A percentile compares a stretch with the other conserved stretches of the same genome.
Conservation (phyloP, 1,140 invertebrate species). For the Bombyx mandarina region DNA sequence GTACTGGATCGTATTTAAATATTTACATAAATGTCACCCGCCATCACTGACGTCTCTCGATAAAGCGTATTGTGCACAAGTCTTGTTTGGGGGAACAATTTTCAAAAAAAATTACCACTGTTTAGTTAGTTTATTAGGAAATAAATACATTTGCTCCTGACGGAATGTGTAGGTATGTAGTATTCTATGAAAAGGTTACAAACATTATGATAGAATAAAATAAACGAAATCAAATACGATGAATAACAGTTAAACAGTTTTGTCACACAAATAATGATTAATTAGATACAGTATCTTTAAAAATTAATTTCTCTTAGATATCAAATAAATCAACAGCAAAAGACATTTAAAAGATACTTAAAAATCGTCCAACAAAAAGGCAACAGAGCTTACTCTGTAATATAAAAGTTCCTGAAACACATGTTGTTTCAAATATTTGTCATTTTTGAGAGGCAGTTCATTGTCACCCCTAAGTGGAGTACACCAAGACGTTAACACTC, state of each 20-base stretch:
- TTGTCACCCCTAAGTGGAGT: slow-evolving; percentile 25
- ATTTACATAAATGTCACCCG: slow-evolving; percentile 73
- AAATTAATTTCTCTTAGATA: too few relatives aligned
- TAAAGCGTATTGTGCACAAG: slow-evolving; percentile 63
- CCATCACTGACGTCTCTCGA: slow-evolving; percentile 64
- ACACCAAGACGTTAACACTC: slow-evolving; percentile 33
- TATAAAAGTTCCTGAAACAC: slow-evolving; percentile 8
- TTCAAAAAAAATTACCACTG: background rate
- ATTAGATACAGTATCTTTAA: too few relatives aligned
- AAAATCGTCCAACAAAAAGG: too few relatives aligned
- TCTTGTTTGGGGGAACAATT: slow-evolving; percentile 24
- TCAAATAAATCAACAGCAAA: too few relatives aligned
- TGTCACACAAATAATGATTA: too few relatives aligned
- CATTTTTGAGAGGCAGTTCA: slow-evolving; percentile 15
- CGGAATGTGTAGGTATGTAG: too few relatives aligned
- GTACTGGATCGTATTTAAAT: slow-evolving; percentile 74
- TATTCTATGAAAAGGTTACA: too few relatives aligned
- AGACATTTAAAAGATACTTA: too few relatives aligned
- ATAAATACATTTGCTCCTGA: background rate
- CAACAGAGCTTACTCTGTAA: background rate
- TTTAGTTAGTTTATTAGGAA: background rate
- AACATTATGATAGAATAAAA: too few relatives aligned
- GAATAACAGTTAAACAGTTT: too few relatives aligned
- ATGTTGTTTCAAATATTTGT: slow-evolving; percentile 6
- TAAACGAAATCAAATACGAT: too few relatives aligned